Base-by-base conservation (phyloP, 2,113 vertebrate genomes). In the Scomber scombrus region DNA sequence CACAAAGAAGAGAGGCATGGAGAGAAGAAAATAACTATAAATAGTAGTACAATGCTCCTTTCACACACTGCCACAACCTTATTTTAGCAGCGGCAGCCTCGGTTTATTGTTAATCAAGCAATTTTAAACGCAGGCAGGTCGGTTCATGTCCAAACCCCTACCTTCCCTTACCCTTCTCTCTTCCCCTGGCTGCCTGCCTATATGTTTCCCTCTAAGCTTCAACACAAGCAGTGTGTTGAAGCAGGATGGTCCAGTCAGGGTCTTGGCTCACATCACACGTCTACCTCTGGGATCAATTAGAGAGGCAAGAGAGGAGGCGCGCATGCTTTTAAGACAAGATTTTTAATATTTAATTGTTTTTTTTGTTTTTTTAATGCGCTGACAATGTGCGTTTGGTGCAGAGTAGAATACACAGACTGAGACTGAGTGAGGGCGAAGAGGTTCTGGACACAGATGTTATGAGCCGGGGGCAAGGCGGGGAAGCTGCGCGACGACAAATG, bases 211-310 rank as follows among this genome's bases (percentile, higher is more conserved):
- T 71, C 21, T 57, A 3, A 23, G 54, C 61, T 67, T 68, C 11
- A 34, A 34, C 54, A 6, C 49, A 51, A 21, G 43, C 64, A 50
- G 14, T 10, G 63, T 9, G 15, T 61, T 26, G 23, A 26, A 26
- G 23, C 23, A 26, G 23, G 2, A 3, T 26, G 23, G 23, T 26
- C 23, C 23, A 26, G 23, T 29, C 18, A 8, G 31, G 47, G 63
- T 65, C 23, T 67, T 47, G 43, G 50, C 58, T 67, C 66, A 49
- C 66, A 23, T 80, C 45, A 69, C 16, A 75, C 60, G 51, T 75
- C 70, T 51, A 88, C 78, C 68, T 67, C 85, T 52, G 87, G 80
- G 86, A 90, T 90, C 83, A 87, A 86, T 88, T 75, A 84, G 26
- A 70, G 47, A 72, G 19, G 58, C 67, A 82, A 72, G 47, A 54